Base-by-base conservation (phyloP, 2,113 vertebrate species). In the Martes martes region DNA sequence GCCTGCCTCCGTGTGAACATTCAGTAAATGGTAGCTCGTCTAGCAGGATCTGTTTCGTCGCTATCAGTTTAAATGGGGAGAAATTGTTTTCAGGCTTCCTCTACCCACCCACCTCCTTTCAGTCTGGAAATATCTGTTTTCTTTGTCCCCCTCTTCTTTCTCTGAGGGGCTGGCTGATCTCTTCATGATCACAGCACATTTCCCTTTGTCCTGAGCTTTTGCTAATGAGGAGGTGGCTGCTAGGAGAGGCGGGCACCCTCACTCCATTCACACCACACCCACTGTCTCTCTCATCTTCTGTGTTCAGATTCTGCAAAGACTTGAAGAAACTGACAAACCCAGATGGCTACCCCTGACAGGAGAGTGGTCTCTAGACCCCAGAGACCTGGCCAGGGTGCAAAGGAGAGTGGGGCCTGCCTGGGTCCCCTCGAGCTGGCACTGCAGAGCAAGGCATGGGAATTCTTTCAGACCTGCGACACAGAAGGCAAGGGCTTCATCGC, bases 401-500 rank as follows among this genome's bases (percentile, higher is more conserved):
- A 84, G 95, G 93, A 85, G 91, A 90, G 19, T 4, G 10, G 21
- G 31, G 0, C 50, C 52, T 42, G 55, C n/a, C 45, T 81, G 69
- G 73, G 74, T 31, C 11, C 71, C 36, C 42, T 33, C 93, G 96
- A 96, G 57, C 94, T 98, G 96, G 98, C 98, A 26, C 93, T 99
- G 84, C 95, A 98, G 98, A 99, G 97, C 95, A 99, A 99, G 98
- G 99, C 99, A 13, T 98, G 95, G 2, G 99, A 99, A 81, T 99
- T 99, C 97, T 99, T 99, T 98, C 99, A 99, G 99, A 99, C 99
- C 94, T 99, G 99, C 63, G 99, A 99, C 97, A 96, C 98, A 0
- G 99, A 99, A 96, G 98, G 98, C 96, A 99, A 99, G 96, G 99
- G 99, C 80, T 99, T 99, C 89, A 98, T 99, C 81, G 99, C 98